phyloP scores from a whole-genome alignment of 2,888 invertebrate species.

The Dolichopus griseipennis region DNA sequence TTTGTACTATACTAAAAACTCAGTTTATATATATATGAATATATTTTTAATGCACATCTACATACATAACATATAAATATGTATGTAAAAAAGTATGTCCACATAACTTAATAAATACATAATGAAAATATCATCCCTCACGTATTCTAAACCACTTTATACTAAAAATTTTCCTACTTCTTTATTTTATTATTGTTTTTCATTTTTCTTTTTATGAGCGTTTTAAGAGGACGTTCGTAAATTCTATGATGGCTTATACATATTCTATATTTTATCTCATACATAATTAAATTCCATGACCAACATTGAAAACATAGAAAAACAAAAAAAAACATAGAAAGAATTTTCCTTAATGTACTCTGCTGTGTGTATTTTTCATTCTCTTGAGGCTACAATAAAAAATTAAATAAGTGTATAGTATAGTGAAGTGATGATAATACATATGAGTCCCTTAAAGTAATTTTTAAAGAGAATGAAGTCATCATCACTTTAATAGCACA shows the following conservation, averaged over 20 bases:
- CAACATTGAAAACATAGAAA: not conserved
- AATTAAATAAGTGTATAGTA: not conserved
- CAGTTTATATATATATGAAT: not conserved
- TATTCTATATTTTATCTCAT: not conserved
- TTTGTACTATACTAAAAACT: no score
- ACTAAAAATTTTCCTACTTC: not conserved
- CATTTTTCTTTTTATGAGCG: not conserved
- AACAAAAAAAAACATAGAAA: not conserved
- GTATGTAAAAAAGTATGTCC: not conserved
- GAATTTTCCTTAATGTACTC: not conserved
- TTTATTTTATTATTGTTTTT: not conserved
- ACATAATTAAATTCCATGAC: constrained; percentile 6
- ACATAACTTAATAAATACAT: not conserved
- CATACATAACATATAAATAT: not conserved
- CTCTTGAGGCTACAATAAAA: not conserved
- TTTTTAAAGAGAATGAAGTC: no score
- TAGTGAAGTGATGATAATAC: not conserved
- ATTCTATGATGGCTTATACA: not conserved
- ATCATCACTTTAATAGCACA: no score
- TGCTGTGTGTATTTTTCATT: not conserved
- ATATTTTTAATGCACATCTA: not conserved
- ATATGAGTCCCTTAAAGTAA: not conserved
- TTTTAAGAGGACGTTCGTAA: no score
- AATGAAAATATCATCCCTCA: constrained; percentile 1
- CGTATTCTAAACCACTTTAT: constrained; percentile 1